Evolutionary conservation across 2,888 invertebrate species (phyloP), one percentile per base, ranked within the genome.

Genomic region (Petrophora chlorosata): DNA sequence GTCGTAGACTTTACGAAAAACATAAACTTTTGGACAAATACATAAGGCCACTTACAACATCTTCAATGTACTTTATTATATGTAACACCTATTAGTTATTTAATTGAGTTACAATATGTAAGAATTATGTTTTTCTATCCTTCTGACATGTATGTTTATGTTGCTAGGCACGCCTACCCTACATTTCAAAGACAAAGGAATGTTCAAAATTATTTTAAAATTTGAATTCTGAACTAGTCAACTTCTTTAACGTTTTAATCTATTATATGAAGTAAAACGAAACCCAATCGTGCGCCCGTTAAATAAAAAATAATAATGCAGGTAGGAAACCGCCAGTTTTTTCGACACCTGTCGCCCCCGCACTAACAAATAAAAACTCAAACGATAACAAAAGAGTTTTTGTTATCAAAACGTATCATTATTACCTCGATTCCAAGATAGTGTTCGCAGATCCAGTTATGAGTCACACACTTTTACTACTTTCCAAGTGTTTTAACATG

Each of bases 351-450:
- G 60, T 58, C 58, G 60, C 50, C 35, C 43, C 26, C 30, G 16
- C 48, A 28, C 28, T 10, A 50, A 41, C 33, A 47, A 41, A 49
- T 48, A 47, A 46, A 46, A 53, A 45, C 35, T 5, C 14, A 36
- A 32, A 8, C 30, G 63, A 64, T 65, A 65, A 64, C 61, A 63
- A 65, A 62, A 64, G 60, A 61, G 58, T 59, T 61, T 59, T 53
- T 60, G 46, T 61, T 62, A 61, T 59, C 61, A 54, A 53, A 59
- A 42, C 53, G 55, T 61, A 60, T 63, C 53, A 59, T 41, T n/a
- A n/a, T n/a, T 68, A 68, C 68, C 68, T 66, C 43, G 49, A 61
- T 52, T 60, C 44, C 51, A 53, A 58, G 61, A 61, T 58, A 50
- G 49, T 50, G 15, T 28, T 41, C 43, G 46, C 43, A 43, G 49